These are phyloP conservation scores for Tillus elongatus DNA, from an alignment of 2,888 invertebrate genomes.

Conservation along the genomic window DNA sequence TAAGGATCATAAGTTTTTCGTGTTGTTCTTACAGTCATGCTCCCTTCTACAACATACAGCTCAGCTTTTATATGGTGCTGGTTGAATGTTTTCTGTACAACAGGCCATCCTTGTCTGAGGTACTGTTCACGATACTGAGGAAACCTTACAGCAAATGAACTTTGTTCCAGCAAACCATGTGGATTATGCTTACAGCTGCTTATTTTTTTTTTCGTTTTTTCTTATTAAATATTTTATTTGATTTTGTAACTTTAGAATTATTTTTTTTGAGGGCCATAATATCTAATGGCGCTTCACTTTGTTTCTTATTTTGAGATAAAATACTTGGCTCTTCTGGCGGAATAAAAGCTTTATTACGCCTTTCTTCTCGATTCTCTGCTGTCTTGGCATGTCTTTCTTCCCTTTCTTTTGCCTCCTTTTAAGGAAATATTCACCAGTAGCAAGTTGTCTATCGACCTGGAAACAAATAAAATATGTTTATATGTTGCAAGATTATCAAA, in stretches of 20 bases:
- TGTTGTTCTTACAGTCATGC: constrained; percentile 90
- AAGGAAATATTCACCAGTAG: constrained; percentile 95
- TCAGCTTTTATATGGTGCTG: constrained; percentile 78
- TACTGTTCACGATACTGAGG: constrained; percentile 97
- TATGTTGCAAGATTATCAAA: too few species aligned
- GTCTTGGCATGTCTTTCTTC: constrained; percentile 69
- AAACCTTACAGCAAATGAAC: constrained; percentile 92
- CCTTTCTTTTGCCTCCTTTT: constrained; percentile 67
- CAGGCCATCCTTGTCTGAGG: constrained; percentile 88
- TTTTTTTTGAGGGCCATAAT: constrained; percentile 66
- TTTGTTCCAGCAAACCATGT: constrained; percentile 80
- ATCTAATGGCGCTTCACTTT: constrained; percentile 54
- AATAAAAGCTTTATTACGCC: constrained; percentile 69
- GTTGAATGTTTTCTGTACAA: constrained; percentile 76
- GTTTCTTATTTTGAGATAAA: too few species aligned
- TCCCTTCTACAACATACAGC: constrained; percentile 86
- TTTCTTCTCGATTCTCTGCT: constrained; percentile 63
- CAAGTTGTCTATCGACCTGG: constrained; percentile 76
- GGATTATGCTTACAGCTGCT: constrained; percentile 92
- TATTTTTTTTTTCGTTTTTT: too few species aligned
- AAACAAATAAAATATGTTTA: constrained; percentile 17
- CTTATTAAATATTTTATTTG: constrained; percentile 34
- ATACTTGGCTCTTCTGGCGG: constrained; percentile 60
- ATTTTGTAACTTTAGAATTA: constrained; percentile 57
- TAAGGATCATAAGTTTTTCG: constrained; percentile 98